Percentiles rank a stretch among this genome's conserved stretches.
phyloP scores from a whole-genome alignment of 2,888 invertebrate genomes.

The Boloria selene region DNA sequence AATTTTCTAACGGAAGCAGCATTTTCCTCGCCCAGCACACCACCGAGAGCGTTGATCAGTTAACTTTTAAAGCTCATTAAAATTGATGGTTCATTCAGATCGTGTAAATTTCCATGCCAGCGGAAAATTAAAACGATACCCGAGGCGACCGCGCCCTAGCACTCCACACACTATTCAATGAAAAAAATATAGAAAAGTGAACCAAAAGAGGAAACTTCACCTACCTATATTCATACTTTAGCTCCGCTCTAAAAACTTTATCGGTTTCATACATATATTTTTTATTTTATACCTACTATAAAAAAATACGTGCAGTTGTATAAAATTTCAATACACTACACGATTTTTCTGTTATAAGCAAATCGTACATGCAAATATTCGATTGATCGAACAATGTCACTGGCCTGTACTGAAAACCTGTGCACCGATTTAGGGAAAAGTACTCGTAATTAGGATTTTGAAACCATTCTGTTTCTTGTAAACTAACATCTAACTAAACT shows the following conservation, averaged over 20 bases:
- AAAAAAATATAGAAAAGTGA: conserved; percentile 63
- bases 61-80: conserved; percentile 81
- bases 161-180: conserved; percentile 50
- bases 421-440: conserved; percentile 45
- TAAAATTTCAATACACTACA: conserved; percentile 40
- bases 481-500: no score
- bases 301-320: conserved; percentile 33
- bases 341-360: conserved; percentile 46
- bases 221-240: conserved; percentile 58
- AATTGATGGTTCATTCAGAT: conserved; percentile 78
- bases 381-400: conserved; percentile 45
- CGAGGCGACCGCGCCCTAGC: conserved; percentile 58
- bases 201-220: conserved; percentile 59
- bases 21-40: conserved; percentile 40
- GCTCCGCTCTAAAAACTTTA: conserved; percentile 63
- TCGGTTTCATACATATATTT: conserved; percentile 50
- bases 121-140: conserved; percentile 82
- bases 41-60: conserved; percentile 64
- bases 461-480: conserved; percentile 9
- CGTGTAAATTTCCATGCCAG: conserved; percentile 72
- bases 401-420: conserved; percentile 42
- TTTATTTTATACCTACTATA: conserved; percentile 2
- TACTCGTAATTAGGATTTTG: conserved; percentile 42
- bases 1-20: conserved; percentile 43
- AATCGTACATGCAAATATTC: conserved; percentile 40